Conservation (phyloP, 2,797 vertebrate genomes). For the Lepilemur septentrionalis region DNA sequence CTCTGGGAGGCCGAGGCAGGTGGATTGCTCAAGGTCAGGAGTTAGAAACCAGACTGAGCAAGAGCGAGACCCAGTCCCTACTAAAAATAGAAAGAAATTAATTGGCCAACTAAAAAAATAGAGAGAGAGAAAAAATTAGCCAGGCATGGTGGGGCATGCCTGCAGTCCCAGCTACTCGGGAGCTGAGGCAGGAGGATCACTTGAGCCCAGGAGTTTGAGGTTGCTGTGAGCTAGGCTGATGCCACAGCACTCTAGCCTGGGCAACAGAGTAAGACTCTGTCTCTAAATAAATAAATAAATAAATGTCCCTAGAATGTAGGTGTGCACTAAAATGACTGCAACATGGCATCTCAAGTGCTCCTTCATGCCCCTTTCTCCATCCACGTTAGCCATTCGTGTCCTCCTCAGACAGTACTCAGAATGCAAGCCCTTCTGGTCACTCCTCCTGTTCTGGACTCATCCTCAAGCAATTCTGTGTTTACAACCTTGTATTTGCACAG, state of each 20-base stretch:
- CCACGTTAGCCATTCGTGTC: fast-evolving
- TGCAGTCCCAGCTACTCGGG: background rate
- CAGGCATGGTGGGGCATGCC: too few relatives aligned
- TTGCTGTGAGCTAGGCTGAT: background rate
- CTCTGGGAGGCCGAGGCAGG: too few relatives aligned
- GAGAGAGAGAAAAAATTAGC: too few relatives aligned
- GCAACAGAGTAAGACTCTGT: too few relatives aligned
- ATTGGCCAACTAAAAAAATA: too few relatives aligned
- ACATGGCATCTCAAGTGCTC: background rate
- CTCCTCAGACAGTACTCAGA: background rate
- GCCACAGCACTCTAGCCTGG: background rate
- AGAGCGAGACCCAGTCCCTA: too few relatives aligned
- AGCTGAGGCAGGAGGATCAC: background rate
- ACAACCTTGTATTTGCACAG: background rate
- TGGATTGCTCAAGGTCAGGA: too few relatives aligned
- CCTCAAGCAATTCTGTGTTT: background rate
- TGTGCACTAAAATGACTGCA: background rate
- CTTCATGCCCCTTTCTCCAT: background rate
- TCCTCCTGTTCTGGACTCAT: background rate
- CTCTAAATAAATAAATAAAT: too few relatives aligned
- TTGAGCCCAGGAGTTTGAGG: background rate
- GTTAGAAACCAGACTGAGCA: too few relatives aligned
- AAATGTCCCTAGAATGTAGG: background rate
- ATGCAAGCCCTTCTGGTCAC: background rate
- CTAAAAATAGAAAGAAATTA: too few relatives aligned